These are phyloP conservation scores for Lepidotrigona ventralis DNA, from an alignment of 1,140 invertebrate species.

Conservation along the genomic window DNA sequence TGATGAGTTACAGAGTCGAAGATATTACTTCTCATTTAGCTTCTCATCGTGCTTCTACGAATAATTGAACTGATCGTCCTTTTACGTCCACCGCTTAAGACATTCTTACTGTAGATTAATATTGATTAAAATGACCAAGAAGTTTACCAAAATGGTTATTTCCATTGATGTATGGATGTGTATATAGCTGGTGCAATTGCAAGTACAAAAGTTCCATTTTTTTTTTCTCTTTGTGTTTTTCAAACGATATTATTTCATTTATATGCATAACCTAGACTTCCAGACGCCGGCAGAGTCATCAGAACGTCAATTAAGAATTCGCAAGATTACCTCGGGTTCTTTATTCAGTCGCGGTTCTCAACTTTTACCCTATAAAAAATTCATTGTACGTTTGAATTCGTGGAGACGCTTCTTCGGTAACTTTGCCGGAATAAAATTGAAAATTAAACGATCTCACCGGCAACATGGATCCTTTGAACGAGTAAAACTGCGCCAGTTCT, in stretches of 20 bases:
- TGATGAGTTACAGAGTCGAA: not conserved
- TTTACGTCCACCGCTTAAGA: not conserved
- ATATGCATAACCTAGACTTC: not conserved
- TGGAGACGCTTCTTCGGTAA: not conserved
- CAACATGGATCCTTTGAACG: not conserved
- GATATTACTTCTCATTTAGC: not conserved
- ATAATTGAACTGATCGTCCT: not conserved
- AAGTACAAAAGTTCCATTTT: not conserved
- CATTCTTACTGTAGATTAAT: not conserved
- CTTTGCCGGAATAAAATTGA: not conserved
- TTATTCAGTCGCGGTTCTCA: not conserved
- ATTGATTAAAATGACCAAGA: not conserved
- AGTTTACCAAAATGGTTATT: not conserved
- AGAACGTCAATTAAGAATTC: slow-evolving; percentile 1
- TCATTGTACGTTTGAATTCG: not conserved
- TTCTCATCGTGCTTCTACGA: not conserved
- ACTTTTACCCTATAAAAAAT: slow-evolving; percentile 8
- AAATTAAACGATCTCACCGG: not conserved
- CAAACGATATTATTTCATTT: not conserved
- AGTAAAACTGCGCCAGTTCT: too few relatives aligned
- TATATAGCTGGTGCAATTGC: not conserved
- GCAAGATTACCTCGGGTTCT: not conserved
- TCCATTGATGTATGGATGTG: not conserved
- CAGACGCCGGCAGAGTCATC: not conserved
- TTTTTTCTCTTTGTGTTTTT: too few relatives aligned